A percentile compares a stretch with the other conserved stretches of the same genome.
Conservation (phyloP, 1,140 invertebrate species). For the Melitaea cinxia region DNA sequence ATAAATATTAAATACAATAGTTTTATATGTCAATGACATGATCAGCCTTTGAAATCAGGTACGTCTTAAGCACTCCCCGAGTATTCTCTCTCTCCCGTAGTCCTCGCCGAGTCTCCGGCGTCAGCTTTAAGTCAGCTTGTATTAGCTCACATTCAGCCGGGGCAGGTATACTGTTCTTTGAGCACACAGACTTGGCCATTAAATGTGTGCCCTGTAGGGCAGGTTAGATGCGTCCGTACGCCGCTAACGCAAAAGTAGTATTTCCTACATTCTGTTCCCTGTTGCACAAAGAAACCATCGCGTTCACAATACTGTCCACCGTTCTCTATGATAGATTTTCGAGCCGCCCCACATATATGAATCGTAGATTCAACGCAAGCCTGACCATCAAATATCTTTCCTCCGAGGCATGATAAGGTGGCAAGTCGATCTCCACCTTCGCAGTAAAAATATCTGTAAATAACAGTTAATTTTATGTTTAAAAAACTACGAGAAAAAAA, state of each 20-base stretch:
- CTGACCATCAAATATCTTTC: conserved; percentile 82
- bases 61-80: conserved; percentile 49
- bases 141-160: conserved; percentile 57
- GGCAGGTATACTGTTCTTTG: conserved; percentile 74
- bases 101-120: conserved; percentile 16
- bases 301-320: conserved; percentile 61
- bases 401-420: conserved; percentile 80
- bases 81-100: conserved; percentile 21
- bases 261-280: conserved; percentile 77
- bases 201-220: conserved; percentile 68
- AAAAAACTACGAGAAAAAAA: neutral
- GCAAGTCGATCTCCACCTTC: conserved; percentile 80
- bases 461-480: neutral
- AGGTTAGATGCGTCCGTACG: conserved; percentile 65
- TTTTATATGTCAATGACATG: conserved; percentile 18
- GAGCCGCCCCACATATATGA: conserved; percentile 65
- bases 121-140: conserved; percentile 25
- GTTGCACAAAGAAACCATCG: conserved; percentile 82
- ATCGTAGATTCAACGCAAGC: conserved; percentile 71
- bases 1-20: conserved; percentile 21
- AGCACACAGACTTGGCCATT: conserved; percentile 82
- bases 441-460: conserved; percentile 81
- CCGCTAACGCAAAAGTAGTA: conserved; percentile 83
- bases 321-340: conserved; percentile 48
- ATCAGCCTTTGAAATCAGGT: conserved; percentile 60